Percentiles rank a stretch among this genome's conserved stretches.
Evolutionary conservation across 2,888 invertebrate species (phyloP).

Genomic region (Hypselothyrea guttata): DNA sequence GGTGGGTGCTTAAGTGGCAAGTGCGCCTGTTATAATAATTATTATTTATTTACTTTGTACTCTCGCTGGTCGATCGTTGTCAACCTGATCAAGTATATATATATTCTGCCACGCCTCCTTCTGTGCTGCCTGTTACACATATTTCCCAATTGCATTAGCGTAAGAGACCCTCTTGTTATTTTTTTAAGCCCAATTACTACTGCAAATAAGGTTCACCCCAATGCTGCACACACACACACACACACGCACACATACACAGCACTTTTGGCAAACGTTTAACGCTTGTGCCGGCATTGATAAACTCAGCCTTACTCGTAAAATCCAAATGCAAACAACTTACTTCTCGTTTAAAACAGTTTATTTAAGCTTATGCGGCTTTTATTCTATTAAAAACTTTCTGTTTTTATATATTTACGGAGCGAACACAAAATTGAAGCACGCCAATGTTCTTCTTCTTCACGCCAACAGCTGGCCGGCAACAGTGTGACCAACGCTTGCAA

Average conservation of each 20-base stretch:
- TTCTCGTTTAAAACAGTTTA: constrained; percentile 3
- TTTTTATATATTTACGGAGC: neutral
- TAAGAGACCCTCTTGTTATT: too few species aligned
- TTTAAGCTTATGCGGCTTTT: neutral
- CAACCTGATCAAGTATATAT: too few species aligned
- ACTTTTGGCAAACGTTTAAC: constrained; percentile 40
- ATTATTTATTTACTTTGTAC: too few species aligned
- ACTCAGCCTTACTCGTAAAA: neutral
- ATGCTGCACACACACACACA: constrained; percentile 11
- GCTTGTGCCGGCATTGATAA: constrained; percentile 22
- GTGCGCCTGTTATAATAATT: too few species aligned
- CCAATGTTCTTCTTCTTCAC: constrained; percentile 43
- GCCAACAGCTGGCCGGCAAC: constrained; percentile 42
- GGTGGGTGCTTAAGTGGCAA: too few species aligned
- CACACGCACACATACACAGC: constrained; percentile 1
- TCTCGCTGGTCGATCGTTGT: too few species aligned
- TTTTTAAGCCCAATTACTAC: too few species aligned
- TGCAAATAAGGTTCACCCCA: constrained; percentile 27
- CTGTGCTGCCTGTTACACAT: too few species aligned
- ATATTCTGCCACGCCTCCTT: too few species aligned
- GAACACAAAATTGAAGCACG: constrained; percentile 48
- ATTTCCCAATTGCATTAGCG: too few species aligned
- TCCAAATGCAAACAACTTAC: constrained; percentile 9
- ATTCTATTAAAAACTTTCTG: neutral
- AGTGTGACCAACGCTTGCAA: constrained; percentile 36